Evolutionary conservation across 1,140 invertebrate species (phyloP).

Genomic region (Polyergus mexicanus): DNA sequence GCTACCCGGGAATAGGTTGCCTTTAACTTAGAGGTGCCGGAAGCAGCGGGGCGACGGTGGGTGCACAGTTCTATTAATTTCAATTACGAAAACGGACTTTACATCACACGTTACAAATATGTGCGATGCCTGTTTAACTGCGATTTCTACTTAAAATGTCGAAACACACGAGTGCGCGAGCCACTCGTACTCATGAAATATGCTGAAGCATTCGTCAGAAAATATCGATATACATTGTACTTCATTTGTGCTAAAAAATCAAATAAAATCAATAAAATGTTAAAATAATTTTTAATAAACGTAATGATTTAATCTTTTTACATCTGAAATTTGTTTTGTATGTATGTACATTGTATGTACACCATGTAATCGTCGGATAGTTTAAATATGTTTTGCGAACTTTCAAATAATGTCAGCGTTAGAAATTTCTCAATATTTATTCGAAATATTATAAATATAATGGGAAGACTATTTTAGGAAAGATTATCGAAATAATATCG

Average conservation of each 20-base stretch:
- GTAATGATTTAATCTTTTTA: no score
- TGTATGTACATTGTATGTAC: no score
- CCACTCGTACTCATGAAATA: background rate
- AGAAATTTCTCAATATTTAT: background rate
- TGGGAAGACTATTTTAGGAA: background rate
- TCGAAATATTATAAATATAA: slow-evolving; percentile 33
- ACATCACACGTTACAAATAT: slow-evolving; percentile 25
- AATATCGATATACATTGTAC: slow-evolving; percentile 16
- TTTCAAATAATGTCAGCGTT: background rate
- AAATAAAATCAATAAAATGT: background rate
- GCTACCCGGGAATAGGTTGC: slow-evolving; percentile 49
- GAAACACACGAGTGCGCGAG: background rate
- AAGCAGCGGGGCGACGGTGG: background rate
- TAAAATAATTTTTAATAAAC: background rate
- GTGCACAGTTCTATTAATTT: slow-evolving; percentile 67
- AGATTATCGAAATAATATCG: background rate
- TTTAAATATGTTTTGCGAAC: background rate
- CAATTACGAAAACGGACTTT: slow-evolving; percentile 61
- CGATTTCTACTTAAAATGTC: slow-evolving; percentile 54
- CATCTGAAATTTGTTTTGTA: background rate
- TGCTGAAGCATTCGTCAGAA: background rate
- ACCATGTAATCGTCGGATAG: background rate
- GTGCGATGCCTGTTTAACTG: slow-evolving; percentile 66
- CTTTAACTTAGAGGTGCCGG: slow-evolving; percentile 56
- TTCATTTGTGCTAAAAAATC: background rate